These are phyloP conservation scores for Solea solea DNA, from an alignment of 2,113 vertebrate species.

Conservation along the genomic window DNA sequence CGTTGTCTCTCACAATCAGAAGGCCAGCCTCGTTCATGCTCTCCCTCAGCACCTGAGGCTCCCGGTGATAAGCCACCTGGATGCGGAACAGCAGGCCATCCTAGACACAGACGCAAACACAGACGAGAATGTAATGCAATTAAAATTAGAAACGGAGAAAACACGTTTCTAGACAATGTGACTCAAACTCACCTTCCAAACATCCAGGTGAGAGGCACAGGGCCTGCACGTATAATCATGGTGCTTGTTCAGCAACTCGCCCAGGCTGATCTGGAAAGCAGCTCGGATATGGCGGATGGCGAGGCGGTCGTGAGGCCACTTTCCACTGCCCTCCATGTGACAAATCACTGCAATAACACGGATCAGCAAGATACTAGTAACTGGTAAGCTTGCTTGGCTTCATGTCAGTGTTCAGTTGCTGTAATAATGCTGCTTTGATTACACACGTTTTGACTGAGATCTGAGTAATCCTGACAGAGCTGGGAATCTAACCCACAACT, in stretches of 20 bases:
- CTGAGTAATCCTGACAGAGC: background rate
- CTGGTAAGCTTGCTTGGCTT: background rate
- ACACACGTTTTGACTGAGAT: background rate
- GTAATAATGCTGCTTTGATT: background rate
- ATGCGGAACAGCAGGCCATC: slow-evolving; percentile 92
- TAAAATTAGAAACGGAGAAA: background rate
- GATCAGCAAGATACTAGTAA: background rate
- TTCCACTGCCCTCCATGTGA: slow-evolving; percentile 97
- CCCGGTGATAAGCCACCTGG: slow-evolving; percentile 92
- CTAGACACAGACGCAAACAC: slow-evolving; percentile 66
- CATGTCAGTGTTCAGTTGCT: background rate
- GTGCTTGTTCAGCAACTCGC: slow-evolving; percentile 84
- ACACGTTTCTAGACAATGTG: background rate
- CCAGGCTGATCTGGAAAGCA: slow-evolving; percentile 91
- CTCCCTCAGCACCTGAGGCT: slow-evolving; percentile 91
- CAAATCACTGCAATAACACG: slow-evolving; percentile 85
- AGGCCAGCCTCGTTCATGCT: slow-evolving; percentile 85
- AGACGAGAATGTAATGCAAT: background rate
- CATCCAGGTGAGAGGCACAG: slow-evolving; percentile 84
- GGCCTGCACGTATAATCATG: slow-evolving; percentile 85
- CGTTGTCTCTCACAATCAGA: slow-evolving; percentile 87
- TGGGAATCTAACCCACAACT: background rate
- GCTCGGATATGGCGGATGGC: slow-evolving; percentile 91
- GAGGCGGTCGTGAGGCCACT: slow-evolving; percentile 90
- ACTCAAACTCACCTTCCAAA: slow-evolving; percentile 83